Base-by-base conservation (phyloP, 2,888 invertebrate species). In the Nasonovia ribisnigri region DNA sequence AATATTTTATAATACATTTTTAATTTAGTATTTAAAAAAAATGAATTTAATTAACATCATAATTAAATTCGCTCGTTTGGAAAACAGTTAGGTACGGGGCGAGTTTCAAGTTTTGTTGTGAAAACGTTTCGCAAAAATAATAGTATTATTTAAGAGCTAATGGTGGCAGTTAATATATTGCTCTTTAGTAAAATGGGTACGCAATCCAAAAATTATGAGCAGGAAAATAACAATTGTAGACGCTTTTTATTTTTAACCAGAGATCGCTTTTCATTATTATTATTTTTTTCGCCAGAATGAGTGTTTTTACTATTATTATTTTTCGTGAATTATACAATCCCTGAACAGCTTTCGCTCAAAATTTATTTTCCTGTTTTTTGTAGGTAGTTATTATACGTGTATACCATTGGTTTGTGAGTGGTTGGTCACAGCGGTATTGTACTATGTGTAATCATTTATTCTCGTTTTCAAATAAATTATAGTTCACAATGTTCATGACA, bases 381-480 rank as follows among this genome's bases (percentile, higher is more conserved):
- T 20, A 77, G 77, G 36, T 20, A 77, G 36, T 77, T 36, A 77
- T 77, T 36, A 36, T 36, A n/a, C 3, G 13, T 84, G 46, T 42
- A 48, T 16, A 51, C 26, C 90, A 29, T 90, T 46, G 26, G 77
- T 51, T 84, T 36, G 10, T 54, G 43, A 77, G 20, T 77, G 77
- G 36, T 77, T 20, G 24, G 29, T 42, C 16, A 6, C 26, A 16
- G 13, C 20, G 3, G n/a, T 57, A 29, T 54, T 26, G 3, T 46
- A 48, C 4, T n/a, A 57, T 51, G 57, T 46, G n/a, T 46, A 91
- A 84, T 57, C 84, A 57, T 86, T 84, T 57, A 57, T 91, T 86
- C 57, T 57, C 43, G 24, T 86, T 86, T 86, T 91, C n/a, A 6
- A 57, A 91, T 91, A 91, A 91, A 86, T 57, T 57, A 86, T n/a